Evolutionary conservation across 1,140 invertebrate species (phyloP).

Genomic region (Aphis gossypii): DNA sequence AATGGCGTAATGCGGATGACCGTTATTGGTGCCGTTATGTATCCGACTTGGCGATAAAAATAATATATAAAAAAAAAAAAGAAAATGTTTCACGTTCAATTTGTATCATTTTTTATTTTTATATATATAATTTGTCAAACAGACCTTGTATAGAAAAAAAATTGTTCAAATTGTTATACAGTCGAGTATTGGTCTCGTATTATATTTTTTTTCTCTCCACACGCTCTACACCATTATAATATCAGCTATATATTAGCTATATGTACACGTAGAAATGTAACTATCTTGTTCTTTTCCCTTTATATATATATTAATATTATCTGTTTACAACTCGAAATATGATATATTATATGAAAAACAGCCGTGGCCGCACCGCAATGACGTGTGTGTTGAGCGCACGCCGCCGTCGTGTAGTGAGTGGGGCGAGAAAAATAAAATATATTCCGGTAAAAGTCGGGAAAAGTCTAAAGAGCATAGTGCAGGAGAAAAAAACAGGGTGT

Average conservation of each 20-base stretch:
- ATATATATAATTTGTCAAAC: background rate
- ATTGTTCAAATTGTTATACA: background rate
- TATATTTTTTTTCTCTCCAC: background rate
- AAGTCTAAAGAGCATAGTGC: background rate
- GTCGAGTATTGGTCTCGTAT: constrained; percentile 3
- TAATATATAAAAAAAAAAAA: background rate
- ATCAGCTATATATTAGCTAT: background rate
- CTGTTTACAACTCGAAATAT: background rate
- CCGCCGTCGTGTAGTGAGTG: background rate
- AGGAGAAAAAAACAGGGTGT: background rate
- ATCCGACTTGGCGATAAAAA: background rate
- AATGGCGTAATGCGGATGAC: constrained; percentile 28
- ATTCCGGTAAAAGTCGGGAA: background rate
- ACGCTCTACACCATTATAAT: background rate
- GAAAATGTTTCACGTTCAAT: background rate
- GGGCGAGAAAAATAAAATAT: background rate
- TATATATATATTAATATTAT: no score
- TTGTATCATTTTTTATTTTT: background rate
- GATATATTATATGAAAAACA: background rate
- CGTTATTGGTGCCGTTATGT: background rate
- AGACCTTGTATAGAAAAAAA: background rate
- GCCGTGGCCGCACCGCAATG: background rate
- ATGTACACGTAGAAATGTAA: background rate
- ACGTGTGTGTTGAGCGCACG: background rate
- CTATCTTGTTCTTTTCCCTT: background rate